Evolutionary conservation across 2,797 vertebrate species (phyloP), one percentile per base, ranked within the genome.

Genomic region (Spheniscus humboldti): DNA sequence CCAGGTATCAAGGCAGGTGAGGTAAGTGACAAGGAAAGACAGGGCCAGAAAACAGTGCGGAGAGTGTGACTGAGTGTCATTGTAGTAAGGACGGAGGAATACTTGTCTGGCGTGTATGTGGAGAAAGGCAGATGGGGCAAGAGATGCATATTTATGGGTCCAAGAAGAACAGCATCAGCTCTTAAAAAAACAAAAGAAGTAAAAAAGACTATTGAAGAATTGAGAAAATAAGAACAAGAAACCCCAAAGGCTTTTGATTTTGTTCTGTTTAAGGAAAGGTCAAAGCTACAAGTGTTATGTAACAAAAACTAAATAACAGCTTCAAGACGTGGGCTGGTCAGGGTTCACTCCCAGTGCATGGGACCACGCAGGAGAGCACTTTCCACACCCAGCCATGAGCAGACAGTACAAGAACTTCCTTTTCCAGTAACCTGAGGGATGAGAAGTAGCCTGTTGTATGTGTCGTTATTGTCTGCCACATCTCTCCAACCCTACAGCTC

Each of bases 21-120:
- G 11, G 23, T 3, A 41, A 41, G 35, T 9, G 9, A 37, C 13
- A 73, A 69, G 56, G 13, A 82, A 52, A 92, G 45, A 47, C 15
- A 64, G 12, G 14, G 18, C 11, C 45, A 88, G 57, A 35, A 71
- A 71, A 63, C 39, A 50, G 10, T 1, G 8, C 20, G 10, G 25
- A 73, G 22, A 41, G 12, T 18, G 12, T 2, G 10, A 63, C 3
- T 9, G 22, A 72, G 7, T 7, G 56, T 11, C 45, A 56, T 2
- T 4, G 4, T 2, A 69, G 53, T 33, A 68, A 87, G 50, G 28
- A 85, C 11, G 16, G 20, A 79, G 39, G 28, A 87, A 53, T 5
- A n/a, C 4, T 56, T 62, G 6, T 45, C 25, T 7, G 11, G 7
- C 8, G 41, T 39, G 8, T 31, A 43, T 0, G 4, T 1, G 10